These are phyloP conservation scores for Heliconius ethilla DNA, from an alignment of 2,888 invertebrate species.

Conservation along the genomic window DNA sequence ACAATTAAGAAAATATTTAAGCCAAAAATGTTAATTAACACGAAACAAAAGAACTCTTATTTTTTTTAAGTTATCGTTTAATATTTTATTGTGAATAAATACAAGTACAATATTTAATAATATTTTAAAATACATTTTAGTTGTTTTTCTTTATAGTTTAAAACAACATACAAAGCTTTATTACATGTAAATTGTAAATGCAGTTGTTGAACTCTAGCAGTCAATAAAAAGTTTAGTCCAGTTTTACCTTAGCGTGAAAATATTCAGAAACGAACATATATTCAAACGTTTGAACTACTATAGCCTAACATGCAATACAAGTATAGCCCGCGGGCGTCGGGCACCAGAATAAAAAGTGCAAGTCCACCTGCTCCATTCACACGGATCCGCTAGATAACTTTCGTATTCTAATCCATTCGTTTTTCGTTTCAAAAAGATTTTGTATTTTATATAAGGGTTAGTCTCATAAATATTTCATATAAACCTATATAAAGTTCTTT, in stretches of 20 bases:
- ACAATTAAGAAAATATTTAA: not conserved
- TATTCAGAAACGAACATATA: slow-evolving; percentile 17
- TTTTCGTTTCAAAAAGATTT: slow-evolving; percentile 56
- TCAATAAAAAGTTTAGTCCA: slow-evolving; percentile 1
- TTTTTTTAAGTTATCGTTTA: not conserved
- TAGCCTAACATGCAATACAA: slow-evolving; percentile 47
- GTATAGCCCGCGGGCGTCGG: slow-evolving; percentile 44
- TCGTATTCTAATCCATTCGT: slow-evolving; percentile 52
- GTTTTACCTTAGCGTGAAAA: slow-evolving; percentile 2
- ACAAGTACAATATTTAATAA: not conserved
- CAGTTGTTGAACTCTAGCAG: slow-evolving; percentile 8
- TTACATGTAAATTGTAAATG: not conserved
- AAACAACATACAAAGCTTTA: not conserved
- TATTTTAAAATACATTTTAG: too few relatives aligned
- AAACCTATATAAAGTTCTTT: not conserved
- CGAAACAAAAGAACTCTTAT: not conserved
- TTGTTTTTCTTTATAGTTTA: too few relatives aligned
- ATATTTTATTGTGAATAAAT: not conserved
- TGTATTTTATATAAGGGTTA: slow-evolving; percentile 49
- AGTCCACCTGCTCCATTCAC: slow-evolving; percentile 64
- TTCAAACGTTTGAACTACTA: slow-evolving; percentile 43
- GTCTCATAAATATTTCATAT: slow-evolving; percentile 21
- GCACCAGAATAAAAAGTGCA: slow-evolving; percentile 53
- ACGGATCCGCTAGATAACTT: slow-evolving; percentile 67
- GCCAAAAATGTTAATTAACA: not conserved